Evolutionary conservation across 2,888 invertebrate genomes (phyloP).

Genomic region (Papilio gigon): DNA sequence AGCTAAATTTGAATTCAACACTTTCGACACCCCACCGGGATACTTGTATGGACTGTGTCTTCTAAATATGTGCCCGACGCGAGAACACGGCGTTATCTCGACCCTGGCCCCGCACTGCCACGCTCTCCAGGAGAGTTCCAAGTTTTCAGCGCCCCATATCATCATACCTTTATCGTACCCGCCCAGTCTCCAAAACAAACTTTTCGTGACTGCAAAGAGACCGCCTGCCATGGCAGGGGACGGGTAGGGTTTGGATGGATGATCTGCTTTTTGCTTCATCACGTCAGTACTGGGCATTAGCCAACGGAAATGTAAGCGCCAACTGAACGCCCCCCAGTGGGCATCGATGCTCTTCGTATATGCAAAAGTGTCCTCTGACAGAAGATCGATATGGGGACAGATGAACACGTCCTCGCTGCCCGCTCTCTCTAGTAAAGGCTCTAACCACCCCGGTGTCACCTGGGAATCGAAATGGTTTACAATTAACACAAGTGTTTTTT

Average conservation of each 20-base stretch:
- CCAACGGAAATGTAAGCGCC: slow-evolving; percentile 97
- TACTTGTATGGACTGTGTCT: slow-evolving; percentile 97
- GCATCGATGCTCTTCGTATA: slow-evolving; percentile 97
- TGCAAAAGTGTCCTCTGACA: slow-evolving; percentile 97
- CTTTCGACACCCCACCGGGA: slow-evolving; percentile 93
- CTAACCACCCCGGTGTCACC: slow-evolving; percentile 85
- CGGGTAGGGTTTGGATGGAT: slow-evolving; percentile 86
- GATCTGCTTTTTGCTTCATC: slow-evolving; percentile 82
- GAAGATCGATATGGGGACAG: slow-evolving; percentile 83
- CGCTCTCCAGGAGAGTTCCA: slow-evolving; percentile 97
- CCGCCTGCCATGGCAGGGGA: slow-evolving; percentile 98
- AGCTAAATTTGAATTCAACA: slow-evolving; percentile 95
- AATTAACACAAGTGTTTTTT: not conserved
- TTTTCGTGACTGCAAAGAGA: slow-evolving; percentile 92
- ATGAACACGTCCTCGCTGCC: slow-evolving; percentile 77
- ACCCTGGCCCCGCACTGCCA: slow-evolving; percentile 97
- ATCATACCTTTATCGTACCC: slow-evolving; percentile 87
- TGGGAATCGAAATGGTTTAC: slow-evolving; percentile 49
- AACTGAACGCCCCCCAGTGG: slow-evolving; percentile 99
- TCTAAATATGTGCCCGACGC: slow-evolving; percentile 96
- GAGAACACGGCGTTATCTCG: slow-evolving; percentile 95
- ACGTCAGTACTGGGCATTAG: slow-evolving; percentile 87
- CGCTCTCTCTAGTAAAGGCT: slow-evolving; percentile 81
- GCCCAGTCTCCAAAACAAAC: slow-evolving; percentile 94
- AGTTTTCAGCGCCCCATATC: slow-evolving; percentile 99